These are phyloP conservation scores for Spisula subtruncata DNA, from an alignment of 2,888 invertebrate species.

Conservation along the genomic window DNA sequence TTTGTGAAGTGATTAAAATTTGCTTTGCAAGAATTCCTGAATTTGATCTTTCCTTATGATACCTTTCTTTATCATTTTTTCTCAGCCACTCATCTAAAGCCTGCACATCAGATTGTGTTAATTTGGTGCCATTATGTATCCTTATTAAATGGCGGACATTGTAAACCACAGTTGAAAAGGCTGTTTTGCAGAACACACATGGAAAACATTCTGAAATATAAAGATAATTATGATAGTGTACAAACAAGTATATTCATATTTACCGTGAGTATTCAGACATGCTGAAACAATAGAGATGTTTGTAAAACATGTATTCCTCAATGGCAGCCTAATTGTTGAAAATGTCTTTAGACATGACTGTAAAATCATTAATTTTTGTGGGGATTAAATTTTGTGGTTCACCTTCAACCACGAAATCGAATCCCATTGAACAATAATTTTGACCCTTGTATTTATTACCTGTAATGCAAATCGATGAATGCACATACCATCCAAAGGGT, in stretches of 20 bases:
- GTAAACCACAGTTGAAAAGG: constrained; percentile 33
- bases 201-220: constrained; percentile 49
- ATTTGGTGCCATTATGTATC: constrained; percentile 45
- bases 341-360: too few species aligned
- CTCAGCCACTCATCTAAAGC: constrained; percentile 56
- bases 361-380: too few species aligned
- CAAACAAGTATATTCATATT: not conserved
- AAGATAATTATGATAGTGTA: not conserved
- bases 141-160: constrained; percentile 49
- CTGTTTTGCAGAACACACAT: constrained; percentile 59
- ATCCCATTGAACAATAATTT: too few species aligned
- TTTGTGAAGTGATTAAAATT: not conserved
- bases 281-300: not conserved
- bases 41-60: not conserved
- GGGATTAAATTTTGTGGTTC: too few species aligned
- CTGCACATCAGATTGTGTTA: constrained; percentile 50
- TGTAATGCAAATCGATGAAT: too few species aligned
- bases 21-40: not conserved
- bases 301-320: too few species aligned
- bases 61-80: not conserved
- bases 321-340: too few species aligned
- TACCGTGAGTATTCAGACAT: not conserved
- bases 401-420: too few species aligned
- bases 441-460: too few species aligned
- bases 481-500: too few species aligned